phyloP scores from a whole-genome alignment of 2,113 vertebrate species.

The Cettia cetti region DNA sequence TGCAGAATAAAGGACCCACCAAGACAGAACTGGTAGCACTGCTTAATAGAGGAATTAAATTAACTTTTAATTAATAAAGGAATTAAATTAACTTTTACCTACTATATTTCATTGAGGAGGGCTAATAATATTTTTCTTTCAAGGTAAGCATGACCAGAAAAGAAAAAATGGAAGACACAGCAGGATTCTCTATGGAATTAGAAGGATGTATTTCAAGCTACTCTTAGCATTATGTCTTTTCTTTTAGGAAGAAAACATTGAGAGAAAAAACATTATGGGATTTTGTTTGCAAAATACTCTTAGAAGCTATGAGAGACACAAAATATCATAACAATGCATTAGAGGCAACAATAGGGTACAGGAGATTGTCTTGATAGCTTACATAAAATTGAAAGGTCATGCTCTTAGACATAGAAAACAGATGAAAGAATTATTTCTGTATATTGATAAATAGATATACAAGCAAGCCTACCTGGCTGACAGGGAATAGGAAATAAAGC shows the following conservation, averaged over 20 bases:
- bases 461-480: background rate
- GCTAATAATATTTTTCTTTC: background rate
- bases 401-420: background rate
- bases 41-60: background rate
- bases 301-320: background rate
- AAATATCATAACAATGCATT: background rate
- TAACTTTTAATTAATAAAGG: background rate
- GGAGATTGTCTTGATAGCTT: background rate
- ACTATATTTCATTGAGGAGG: background rate
- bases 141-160: background rate
- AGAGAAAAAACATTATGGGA: background rate
- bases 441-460: background rate
- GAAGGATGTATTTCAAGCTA: background rate
- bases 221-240: background rate
- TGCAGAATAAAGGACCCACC: background rate
- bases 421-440: background rate
- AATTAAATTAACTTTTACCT: background rate
- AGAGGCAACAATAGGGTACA: background rate
- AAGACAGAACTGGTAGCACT: background rate
- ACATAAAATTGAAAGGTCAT: background rate
- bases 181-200: background rate
- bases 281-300: background rate
- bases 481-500: no score
- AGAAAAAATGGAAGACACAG: background rate
- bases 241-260: background rate